Evolutionary conservation across 2,888 invertebrate genomes (phyloP), one percentile per base, ranked within the genome.

Genomic region (Patella depressa): DNA sequence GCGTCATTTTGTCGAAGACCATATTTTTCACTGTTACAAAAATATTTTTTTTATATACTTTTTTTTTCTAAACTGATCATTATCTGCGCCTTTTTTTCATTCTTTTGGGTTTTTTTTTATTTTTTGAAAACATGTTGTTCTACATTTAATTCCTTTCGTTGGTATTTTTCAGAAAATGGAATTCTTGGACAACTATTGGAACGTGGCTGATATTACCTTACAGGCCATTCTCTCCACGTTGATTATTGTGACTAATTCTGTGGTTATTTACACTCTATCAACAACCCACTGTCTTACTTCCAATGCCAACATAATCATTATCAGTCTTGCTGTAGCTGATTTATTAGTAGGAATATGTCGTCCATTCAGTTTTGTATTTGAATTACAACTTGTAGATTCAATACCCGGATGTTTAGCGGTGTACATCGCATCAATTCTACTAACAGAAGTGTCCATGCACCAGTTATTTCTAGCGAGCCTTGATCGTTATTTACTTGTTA

Each of bases 381-480:
- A 74, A 55, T 53, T 74, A 3, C 34, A 24, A 3, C 9, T 74
- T 5, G 15, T 69, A 29, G 19, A 29, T 12, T n/a, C 59, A n/a
- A 53, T 53, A n/a, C n/a, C 24, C 53, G 53, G 59, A 2, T 74
- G 74, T 69, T 53, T 69, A 14, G 45, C 53, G 2, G 45, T 53
- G n/a, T 74, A 69, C 65, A 65, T 59, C 53, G 24, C 53, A 3
- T 24, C 69, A 12, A 69, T 74, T 53, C 53, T 69, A 24, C 24
- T 74, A 15, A 65, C 65, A 14, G 19, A 29, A 45, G 74, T 74
- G 5, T 74, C 74, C 3, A 74, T 74, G 74, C 74, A 74, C 17
- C 74, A 74, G 17, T 65, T 74, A 45, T 65, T 69, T 53, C 24
- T 74, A 17, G 74, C 69, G n/a, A 74, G 74, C 19, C 17, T 74